phyloP scores from a whole-genome alignment of 2,113 vertebrate genomes.

The Mola mola region DNA sequence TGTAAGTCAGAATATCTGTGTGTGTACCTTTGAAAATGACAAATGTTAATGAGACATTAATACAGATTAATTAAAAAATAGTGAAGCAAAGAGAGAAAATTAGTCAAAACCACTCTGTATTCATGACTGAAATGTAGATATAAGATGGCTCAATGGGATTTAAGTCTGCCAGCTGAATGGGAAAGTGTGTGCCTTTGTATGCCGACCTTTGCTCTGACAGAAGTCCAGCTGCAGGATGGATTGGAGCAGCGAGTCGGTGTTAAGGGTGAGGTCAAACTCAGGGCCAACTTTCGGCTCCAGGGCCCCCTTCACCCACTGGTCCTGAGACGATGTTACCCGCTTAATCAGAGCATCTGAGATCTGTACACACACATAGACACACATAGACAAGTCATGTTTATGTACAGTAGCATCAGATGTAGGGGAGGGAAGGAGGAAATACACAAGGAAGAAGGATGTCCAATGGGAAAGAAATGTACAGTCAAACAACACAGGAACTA shows the following conservation, averaged over 20 bases:
- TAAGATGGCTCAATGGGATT: too few species aligned
- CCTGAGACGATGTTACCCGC: slow-evolving; percentile 92
- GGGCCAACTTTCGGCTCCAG: slow-evolving; percentile 96
- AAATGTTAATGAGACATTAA: too few species aligned
- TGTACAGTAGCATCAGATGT: too few species aligned
- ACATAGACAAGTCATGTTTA: too few species aligned
- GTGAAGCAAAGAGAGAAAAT: too few species aligned
- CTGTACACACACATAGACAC: slow-evolving; percentile 67
- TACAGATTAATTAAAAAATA: too few species aligned
- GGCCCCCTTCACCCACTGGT: slow-evolving; percentile 97
- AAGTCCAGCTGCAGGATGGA: slow-evolving; percentile 96
- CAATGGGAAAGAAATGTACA: too few species aligned
- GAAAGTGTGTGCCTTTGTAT: slow-evolving; percentile 41
- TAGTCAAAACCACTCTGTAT: background rate
- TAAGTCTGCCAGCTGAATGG: too few species aligned
- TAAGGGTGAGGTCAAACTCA: slow-evolving; percentile 93
- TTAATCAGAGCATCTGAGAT: slow-evolving; percentile 97
- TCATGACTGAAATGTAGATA: background rate
- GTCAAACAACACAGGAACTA: slow-evolving; percentile 11
- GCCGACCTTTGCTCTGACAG: slow-evolving; percentile 95
- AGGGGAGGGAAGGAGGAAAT: background rate
- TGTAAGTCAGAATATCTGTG: too few species aligned
- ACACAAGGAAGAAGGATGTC: too few species aligned
- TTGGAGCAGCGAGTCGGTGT: slow-evolving; percentile 91
- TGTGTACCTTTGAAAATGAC: too few species aligned